Evolutionary conservation across 2,113 vertebrate species (phyloP).

Genomic region (Chelonoidis abingdonii): DNA sequence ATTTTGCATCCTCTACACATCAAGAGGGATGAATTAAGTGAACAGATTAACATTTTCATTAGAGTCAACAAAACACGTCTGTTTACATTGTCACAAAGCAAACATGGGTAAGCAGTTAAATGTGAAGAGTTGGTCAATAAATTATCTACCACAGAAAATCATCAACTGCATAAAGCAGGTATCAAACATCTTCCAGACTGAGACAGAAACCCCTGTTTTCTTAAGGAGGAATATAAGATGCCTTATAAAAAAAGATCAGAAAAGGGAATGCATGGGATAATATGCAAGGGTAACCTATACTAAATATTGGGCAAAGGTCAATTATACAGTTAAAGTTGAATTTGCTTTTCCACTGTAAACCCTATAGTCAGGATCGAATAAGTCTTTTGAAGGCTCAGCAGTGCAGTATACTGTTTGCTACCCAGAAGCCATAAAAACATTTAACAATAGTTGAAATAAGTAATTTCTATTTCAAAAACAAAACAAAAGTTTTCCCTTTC

Average conservation of each 20-base stretch:
- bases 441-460: neutral
- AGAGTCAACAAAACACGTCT: neutral
- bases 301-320: neutral
- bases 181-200: neutral
- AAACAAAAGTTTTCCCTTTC: neutral
- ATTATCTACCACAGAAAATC: neutral
- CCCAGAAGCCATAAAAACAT: neutral
- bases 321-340: neutral
- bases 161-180: neutral
- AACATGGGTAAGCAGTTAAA: neutral
- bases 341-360: neutral
- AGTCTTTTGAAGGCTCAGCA: neutral
- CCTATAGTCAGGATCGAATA: neutral
- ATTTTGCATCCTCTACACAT: neutral
- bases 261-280: neutral
- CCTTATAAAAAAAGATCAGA: neutral
- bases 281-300: neutral
- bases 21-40: neutral
- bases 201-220: neutral
- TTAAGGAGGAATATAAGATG: neutral
- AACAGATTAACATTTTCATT: rapidly evolving
- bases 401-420: neutral
- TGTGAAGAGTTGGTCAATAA: neutral
- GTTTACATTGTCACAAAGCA: neutral
- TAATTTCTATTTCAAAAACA: neutral